These are phyloP conservation scores for Masticophis lateralis DNA, from an alignment of 2,797 vertebrate genomes.

Conservation along the genomic window DNA sequence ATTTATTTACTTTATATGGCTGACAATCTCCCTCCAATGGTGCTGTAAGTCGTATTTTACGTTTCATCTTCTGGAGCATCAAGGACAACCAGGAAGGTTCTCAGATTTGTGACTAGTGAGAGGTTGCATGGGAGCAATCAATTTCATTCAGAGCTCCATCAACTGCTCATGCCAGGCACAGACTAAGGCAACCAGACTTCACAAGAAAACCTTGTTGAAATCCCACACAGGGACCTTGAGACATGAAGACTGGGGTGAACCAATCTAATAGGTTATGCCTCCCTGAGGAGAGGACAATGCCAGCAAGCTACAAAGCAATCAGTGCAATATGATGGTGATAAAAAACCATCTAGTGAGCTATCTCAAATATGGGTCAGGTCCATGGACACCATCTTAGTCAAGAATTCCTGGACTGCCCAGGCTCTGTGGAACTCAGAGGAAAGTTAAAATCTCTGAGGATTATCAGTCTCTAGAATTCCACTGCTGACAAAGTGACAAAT, in stretches of 20 bases:
- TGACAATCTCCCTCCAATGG: neutral
- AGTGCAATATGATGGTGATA: neutral
- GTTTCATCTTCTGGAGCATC: neutral
- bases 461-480: neutral
- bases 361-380: neutral
- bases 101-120: neutral
- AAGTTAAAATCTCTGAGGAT: neutral
- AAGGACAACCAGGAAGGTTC: neutral
- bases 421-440: neutral
- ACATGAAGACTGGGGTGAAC: neutral
- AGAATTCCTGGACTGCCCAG: neutral
- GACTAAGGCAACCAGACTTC: neutral
- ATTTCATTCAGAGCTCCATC: neutral
- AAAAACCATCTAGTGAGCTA: neutral
- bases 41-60: neutral
- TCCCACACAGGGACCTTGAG: neutral
- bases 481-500: neutral
- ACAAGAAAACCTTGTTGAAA: neutral
- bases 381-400: neutral
- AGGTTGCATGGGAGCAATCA: neutral
- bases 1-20: neutral
- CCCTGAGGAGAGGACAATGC: neutral
- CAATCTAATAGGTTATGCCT: neutral
- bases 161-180: neutral
- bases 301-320: neutral